Conservation (phyloP, 2,888 invertebrate genomes). For the Tanytarsus gracilentus region DNA sequence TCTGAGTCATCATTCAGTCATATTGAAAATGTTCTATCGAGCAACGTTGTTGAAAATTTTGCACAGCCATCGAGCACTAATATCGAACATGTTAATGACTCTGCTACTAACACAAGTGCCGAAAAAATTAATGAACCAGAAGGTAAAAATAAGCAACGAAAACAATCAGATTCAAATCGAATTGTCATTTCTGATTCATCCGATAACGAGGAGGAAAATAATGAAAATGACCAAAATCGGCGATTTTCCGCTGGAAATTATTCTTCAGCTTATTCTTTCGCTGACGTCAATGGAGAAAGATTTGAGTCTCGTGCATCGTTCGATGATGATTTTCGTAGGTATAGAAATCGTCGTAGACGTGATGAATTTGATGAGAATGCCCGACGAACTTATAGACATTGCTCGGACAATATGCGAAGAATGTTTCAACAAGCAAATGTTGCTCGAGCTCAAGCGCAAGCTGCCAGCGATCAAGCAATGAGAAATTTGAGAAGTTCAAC, state of each 20-base stretch:
- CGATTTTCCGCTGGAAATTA: neutral
- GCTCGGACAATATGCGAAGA: too few species aligned
- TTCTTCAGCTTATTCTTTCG: constrained; percentile 7
- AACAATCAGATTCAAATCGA: neutral
- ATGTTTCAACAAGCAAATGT: neutral
- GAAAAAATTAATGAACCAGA: neutral
- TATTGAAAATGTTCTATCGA: neutral
- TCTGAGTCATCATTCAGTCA: too few species aligned
- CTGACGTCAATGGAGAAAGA: neutral
- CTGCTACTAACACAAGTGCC: neutral
- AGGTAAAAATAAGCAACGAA: neutral
- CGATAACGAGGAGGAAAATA: constrained; percentile 1
- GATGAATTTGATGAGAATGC: neutral
- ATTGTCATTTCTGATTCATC: constrained; percentile 24
- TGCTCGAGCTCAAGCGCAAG: constrained; percentile 5
- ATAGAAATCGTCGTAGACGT: neutral
- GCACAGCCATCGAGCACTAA: too few species aligned
- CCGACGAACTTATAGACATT: too few species aligned
- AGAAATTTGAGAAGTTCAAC: neutral
- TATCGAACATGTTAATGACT: neutral
- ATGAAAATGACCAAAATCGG: neutral
- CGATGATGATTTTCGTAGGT: neutral
- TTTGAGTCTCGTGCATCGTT: neutral
- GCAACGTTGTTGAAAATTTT: too few species aligned
- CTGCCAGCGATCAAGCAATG: neutral